These are phyloP conservation scores for Cinclus mexicanus DNA, from an alignment of 2,113 vertebrate species.

Conservation along the genomic window DNA sequence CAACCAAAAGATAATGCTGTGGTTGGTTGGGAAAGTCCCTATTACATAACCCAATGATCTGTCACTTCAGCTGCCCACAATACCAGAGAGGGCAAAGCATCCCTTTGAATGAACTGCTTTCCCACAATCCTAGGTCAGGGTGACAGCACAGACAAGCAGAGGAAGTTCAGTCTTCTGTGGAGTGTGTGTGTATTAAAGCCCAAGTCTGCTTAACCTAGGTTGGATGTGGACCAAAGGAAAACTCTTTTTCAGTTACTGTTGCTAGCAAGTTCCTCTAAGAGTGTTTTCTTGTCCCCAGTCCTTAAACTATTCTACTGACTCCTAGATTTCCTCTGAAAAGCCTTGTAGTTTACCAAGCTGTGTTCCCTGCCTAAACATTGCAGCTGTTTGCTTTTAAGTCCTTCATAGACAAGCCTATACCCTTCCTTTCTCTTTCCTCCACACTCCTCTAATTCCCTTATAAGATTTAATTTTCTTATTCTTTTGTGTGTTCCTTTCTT, in stretches of 20 bases:
- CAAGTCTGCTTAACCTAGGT: accelerated
- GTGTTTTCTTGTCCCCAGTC: neutral
- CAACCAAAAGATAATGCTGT: neutral
- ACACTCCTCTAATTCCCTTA: neutral
- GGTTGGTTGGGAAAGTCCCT: neutral
- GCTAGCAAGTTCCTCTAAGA: neutral
- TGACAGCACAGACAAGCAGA: neutral
- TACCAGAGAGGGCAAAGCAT: neutral
- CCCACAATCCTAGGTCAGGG: neutral
- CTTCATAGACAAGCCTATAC: neutral
- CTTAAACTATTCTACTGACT: neutral
- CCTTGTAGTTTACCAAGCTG: neutral
- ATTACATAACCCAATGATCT: neutral
- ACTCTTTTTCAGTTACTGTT: neutral
- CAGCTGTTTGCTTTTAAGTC: neutral
- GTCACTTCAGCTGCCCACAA: neutral
- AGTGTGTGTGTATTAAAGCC: accelerated
- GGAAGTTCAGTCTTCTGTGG: neutral
- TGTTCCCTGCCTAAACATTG: neutral
- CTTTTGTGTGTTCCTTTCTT: neutral
- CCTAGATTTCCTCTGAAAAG: neutral
- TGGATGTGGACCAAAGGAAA: neutral
- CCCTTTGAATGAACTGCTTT: neutral
- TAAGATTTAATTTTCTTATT: neutral
- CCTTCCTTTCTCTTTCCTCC: neutral